These are phyloP conservation scores for Erpetoichthys calabaricus DNA, from an alignment of 2,797 vertebrate species.

Conservation along the genomic window DNA sequence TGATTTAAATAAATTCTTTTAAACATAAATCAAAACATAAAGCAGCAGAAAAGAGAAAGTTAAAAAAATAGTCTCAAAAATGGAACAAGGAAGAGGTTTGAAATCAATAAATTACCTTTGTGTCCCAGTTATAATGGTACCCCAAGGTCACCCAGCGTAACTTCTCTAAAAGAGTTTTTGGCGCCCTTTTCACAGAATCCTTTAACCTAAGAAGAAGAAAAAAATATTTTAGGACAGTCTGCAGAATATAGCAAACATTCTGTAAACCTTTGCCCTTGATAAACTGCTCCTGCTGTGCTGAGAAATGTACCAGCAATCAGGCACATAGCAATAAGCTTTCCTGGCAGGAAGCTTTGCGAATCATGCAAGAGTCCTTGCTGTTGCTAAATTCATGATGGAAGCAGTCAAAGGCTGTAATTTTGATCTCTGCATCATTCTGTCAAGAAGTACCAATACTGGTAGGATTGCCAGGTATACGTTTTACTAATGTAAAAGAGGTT, in stretches of 20 bases:
- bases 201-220: slow-evolving; percentile 38
- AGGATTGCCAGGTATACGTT: no score
- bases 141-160: slow-evolving; percentile 94
- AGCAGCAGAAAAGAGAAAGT: no score
- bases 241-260: background rate
- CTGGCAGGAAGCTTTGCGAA: background rate
- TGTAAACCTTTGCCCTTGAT: slow-evolving; percentile 4
- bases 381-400: no score
- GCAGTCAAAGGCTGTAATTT: no score
- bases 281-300: background rate
- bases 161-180: slow-evolving; percentile 71
- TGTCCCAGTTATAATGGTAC: slow-evolving; percentile 93
- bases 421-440: background rate
- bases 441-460: background rate
- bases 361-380: background rate
- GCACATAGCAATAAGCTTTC: slow-evolving; percentile 2
- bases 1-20: no score
- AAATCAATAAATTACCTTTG: slow-evolving; percentile 55
- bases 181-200: slow-evolving; percentile 35
- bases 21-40: no score
- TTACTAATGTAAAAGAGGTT: no score
- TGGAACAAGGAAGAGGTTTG: background rate
- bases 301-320: slow-evolving; percentile 1
- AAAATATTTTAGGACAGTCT: no score
- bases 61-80: no score